phyloP scores from a whole-genome alignment of 1,140 invertebrate genomes.

The Oncopodura yosiiana region DNA sequence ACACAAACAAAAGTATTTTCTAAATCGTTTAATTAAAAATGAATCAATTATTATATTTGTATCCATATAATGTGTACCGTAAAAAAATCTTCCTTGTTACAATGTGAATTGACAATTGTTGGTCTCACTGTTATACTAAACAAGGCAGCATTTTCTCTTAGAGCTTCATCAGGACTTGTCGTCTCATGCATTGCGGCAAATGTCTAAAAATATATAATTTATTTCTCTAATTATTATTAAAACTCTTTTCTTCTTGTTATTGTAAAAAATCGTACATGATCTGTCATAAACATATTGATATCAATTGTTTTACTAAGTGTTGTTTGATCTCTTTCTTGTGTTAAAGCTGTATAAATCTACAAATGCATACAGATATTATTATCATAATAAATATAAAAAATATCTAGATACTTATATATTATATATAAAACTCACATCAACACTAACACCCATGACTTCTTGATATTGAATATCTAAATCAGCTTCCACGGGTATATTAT shows the following conservation, averaged over 20 bases:
- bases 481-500: constrained; percentile 20
- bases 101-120: constrained; percentile 22
- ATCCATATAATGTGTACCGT: constrained; percentile 8
- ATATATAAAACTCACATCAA: constrained; percentile 7
- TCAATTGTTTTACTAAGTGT: constrained; percentile 24
- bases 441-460: constrained; percentile 9
- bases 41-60: neutral
- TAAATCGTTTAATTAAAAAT: neutral
- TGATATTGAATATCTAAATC: constrained; percentile 24
- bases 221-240: neutral
- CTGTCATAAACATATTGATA: constrained; percentile 14
- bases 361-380: neutral
- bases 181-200: constrained; percentile 4
- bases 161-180: neutral
- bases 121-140: constrained; percentile 29
- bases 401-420: neutral
- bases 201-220: constrained; percentile 5
- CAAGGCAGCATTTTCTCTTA: neutral
- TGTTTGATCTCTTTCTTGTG: constrained; percentile 15
- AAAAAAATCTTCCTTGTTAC: constrained; percentile 6
- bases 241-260: neutral
- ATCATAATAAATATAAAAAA: neutral
- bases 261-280: constrained; percentile 4
- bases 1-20: neutral
- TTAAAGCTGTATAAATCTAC: constrained; percentile 3